These are phyloP conservation scores for Scomberomorus guttatus DNA, from an alignment of 2,797 vertebrate genomes.

Conservation along the genomic window DNA sequence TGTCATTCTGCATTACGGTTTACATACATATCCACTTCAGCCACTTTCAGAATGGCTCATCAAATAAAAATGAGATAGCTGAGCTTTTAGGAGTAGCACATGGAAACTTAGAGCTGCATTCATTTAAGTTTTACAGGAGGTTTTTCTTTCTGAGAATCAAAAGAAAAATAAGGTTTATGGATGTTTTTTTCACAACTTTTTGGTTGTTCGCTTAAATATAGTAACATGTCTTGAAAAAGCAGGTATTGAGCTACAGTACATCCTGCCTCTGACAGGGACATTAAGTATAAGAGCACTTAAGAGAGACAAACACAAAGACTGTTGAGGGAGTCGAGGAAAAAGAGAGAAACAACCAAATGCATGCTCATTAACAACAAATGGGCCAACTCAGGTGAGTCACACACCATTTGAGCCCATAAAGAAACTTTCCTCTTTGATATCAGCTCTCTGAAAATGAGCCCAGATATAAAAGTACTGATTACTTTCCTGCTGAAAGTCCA, in stretches of 20 bases:
- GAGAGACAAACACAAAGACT: conserved; percentile 32
- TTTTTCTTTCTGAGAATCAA: conserved; percentile 9
- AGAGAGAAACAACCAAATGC: conserved; percentile 40
- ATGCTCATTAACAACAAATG: conserved; percentile 43
- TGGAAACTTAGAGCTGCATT: not conserved
- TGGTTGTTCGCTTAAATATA: conserved; percentile 18
- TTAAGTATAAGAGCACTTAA: conserved; percentile 5
- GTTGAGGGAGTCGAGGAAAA: not conserved
- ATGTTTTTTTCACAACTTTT: not conserved
- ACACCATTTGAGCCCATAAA: conserved; percentile 29
- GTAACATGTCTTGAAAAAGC: not conserved
- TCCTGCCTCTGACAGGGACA: conserved; percentile 11
- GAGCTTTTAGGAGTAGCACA: not conserved
- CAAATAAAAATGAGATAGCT: conserved; percentile 19
- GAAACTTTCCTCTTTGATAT: conserved; percentile 42
- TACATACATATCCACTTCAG: not conserved
- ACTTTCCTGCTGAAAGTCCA: conserved; percentile 36
- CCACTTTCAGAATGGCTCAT: conserved; percentile 8
- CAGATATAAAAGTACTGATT: conserved; percentile 46
- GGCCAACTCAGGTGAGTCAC: conserved; percentile 50
- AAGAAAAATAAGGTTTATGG: conserved; percentile 8
- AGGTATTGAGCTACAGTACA: not conserved
- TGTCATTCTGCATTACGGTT: not conserved
- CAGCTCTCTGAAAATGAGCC: conserved; percentile 41
- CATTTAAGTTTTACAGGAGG: not conserved